phyloP scores from a whole-genome alignment of 2,888 invertebrate genomes.

The Ryuthela nishihirai region DNA sequence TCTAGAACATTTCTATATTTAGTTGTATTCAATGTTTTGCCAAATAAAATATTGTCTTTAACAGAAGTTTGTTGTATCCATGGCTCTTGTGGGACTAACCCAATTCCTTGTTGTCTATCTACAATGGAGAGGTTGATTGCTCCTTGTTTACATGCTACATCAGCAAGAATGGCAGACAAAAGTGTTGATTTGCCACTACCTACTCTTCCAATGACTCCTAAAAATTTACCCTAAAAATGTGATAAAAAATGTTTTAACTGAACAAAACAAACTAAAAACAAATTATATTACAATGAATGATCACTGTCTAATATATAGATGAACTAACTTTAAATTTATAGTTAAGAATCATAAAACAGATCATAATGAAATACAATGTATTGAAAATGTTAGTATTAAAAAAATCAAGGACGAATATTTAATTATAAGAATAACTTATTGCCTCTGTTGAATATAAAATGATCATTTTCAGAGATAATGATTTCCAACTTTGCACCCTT shows the following conservation, averaged over 20 bases:
- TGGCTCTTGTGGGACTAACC: constrained; percentile 79
- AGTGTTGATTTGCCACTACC: constrained; percentile 90
- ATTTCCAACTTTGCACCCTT: too few relatives aligned
- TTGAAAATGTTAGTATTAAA: too few relatives aligned
- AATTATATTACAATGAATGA: too few relatives aligned
- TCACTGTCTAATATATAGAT: too few relatives aligned
- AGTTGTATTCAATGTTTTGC: constrained; percentile 70
- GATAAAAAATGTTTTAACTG: not conserved
- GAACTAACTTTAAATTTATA: too few relatives aligned
- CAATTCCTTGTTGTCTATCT: constrained; percentile 61
- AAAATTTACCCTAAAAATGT: constrained; percentile 67
- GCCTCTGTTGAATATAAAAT: too few relatives aligned
- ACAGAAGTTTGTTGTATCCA: constrained; percentile 92
- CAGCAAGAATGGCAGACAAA: constrained; percentile 77
- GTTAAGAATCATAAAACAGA: too few relatives aligned
- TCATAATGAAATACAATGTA: too few relatives aligned
- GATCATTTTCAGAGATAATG: too few relatives aligned
- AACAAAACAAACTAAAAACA: not conserved
- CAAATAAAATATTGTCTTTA: constrained; percentile 90
- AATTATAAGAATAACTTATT: too few relatives aligned
- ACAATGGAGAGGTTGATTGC: constrained; percentile 21
- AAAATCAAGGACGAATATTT: too few relatives aligned
- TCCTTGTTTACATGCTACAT: constrained; percentile 62
- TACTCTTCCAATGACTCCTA: constrained; percentile 83
- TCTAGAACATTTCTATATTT: constrained; percentile 73